phyloP scores from a whole-genome alignment of 1,140 invertebrate genomes.

The Zaprionus capensis region DNA sequence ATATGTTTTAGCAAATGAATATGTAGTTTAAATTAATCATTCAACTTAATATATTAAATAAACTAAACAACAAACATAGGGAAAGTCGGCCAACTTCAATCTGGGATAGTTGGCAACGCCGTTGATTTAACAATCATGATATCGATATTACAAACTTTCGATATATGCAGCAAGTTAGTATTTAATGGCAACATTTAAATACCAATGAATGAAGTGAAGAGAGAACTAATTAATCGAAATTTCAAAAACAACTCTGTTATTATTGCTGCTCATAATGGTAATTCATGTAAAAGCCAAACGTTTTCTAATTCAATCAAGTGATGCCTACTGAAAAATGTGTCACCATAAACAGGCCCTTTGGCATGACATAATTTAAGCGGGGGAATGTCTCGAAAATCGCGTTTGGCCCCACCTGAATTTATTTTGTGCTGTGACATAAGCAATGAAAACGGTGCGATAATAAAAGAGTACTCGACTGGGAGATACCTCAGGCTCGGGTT shows the following conservation, averaged over 20 bases:
- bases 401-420: not conserved
- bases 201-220: not conserved
- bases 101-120: too few relatives aligned
- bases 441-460: not conserved
- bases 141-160: too few relatives aligned
- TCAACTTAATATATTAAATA: too few relatives aligned
- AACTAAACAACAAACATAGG: too few relatives aligned
- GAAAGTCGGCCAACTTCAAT: too few relatives aligned
- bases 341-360: not conserved
- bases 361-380: not conserved
- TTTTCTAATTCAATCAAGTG: conserved; percentile 6
- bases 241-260: too few relatives aligned
- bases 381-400: not conserved
- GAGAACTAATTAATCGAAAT: not conserved
- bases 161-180: not conserved
- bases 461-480: not conserved
- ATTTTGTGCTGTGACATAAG: conserved; percentile 2
- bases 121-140: too few relatives aligned
- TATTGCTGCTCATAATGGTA: not conserved
- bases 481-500: not conserved
- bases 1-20: too few relatives aligned
- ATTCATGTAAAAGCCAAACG: not conserved
- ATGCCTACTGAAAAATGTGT: not conserved
- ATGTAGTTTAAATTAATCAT: too few relatives aligned
- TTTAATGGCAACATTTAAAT: not conserved